Evolutionary conservation across 2,113 vertebrate genomes (phyloP).

Genomic region (Enhydra lutris): DNA sequence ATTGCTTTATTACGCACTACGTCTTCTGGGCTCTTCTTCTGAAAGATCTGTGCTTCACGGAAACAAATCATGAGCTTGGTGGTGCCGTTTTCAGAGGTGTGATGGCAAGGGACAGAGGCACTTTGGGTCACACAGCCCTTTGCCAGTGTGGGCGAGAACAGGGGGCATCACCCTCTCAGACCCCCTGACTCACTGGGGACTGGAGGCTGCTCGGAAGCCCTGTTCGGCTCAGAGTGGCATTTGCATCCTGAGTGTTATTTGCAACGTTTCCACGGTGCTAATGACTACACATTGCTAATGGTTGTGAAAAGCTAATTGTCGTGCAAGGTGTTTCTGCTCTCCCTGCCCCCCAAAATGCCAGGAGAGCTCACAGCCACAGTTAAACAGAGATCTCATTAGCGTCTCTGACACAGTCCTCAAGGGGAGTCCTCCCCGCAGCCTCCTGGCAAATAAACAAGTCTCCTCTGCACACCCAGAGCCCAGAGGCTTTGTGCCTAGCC

Average conservation of each 20-base stretch:
- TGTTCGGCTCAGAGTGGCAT: not conserved
- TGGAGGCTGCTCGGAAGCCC: not conserved
- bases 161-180: not conserved
- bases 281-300: slow-evolving; percentile 69
- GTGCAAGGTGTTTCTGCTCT: slow-evolving; percentile 65
- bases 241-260: not conserved
- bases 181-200: not conserved
- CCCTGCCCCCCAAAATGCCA: not conserved
- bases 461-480: not conserved
- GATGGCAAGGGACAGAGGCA: not conserved
- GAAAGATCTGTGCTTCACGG: not conserved
- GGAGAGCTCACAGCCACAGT: slow-evolving; percentile 27
- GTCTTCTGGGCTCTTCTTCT: slow-evolving; percentile 3
- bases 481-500: not conserved
- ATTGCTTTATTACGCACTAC: not conserved
- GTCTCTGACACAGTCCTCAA: not conserved
- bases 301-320: slow-evolving; percentile 72
- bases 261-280: slow-evolving; percentile 42
- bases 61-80: not conserved
- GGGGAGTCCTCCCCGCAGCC: not conserved
- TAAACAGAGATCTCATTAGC: slow-evolving; percentile 63
- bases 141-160: not conserved
- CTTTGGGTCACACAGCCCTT: not conserved
- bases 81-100: not conserved
- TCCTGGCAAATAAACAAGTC: slow-evolving; percentile 23